A percentile compares a stretch with the other conserved stretches of the same genome.
Evolutionary conservation across 2,113 vertebrate genomes (phyloP).

Genomic region (Sisor rabdophorus): DNA sequence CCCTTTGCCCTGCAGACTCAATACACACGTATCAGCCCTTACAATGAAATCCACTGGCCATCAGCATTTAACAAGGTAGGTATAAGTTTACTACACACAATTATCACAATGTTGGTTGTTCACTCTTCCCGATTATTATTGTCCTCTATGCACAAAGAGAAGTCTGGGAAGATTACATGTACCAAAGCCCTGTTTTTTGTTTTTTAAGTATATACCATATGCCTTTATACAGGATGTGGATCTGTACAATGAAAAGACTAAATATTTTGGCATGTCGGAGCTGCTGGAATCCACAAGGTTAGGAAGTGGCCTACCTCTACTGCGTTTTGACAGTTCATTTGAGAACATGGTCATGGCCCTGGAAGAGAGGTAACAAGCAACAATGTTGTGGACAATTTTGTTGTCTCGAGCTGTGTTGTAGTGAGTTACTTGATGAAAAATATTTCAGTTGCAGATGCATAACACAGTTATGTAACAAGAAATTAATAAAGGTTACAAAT

Average conservation of each 20-base stretch:
- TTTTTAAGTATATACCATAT: not conserved
- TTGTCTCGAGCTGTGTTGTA: no score
- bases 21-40: constrained; percentile 75
- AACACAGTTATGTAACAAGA: no score
- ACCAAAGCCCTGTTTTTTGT: not conserved
- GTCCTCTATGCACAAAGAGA: no score
- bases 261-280: constrained; percentile 91
- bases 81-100: not conserved
- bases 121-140: no score
- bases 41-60: constrained; percentile 74
- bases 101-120: no score
- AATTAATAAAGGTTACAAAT: no score
- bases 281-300: constrained; percentile 88
- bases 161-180: no score
- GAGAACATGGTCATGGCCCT: constrained; percentile 89
- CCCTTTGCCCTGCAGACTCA: constrained; percentile 94
- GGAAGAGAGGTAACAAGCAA: constrained; percentile 80
- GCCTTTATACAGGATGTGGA: constrained; percentile 75
- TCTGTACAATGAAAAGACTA: constrained; percentile 84
- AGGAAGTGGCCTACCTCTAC: constrained; percentile 84
- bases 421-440: no score
- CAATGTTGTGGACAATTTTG: not conserved
- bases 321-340: constrained; percentile 91
- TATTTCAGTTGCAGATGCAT: no score
- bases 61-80: constrained; percentile 72